Evolutionary conservation across 1,140 invertebrate genomes (phyloP), one percentile per base, ranked within the genome.

Genomic region (Ptiloglossa arizonensis): DNA sequence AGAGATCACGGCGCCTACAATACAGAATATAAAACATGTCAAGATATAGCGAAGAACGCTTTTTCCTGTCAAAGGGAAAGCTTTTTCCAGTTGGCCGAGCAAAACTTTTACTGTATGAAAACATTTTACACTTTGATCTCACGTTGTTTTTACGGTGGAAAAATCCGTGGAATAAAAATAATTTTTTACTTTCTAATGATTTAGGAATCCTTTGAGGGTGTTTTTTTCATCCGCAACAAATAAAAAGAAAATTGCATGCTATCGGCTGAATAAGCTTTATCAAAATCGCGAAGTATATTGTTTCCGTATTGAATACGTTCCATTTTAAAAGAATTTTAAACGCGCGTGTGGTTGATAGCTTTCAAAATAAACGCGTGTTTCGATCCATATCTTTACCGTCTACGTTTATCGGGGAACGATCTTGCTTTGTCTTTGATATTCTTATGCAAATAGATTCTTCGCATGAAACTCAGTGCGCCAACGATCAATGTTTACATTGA

Each of bases 401-500:
- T 1, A 15, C 0, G 22, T 29, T 17, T 44, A 1, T 27, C 4
- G 8, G 11, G n/a, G 11, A 50, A 29, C 22, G 22, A 52, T 50
- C 29, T 13, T n/a, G 5, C 1, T 6, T 4, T 1, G 17, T 0
- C 3, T 50, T 24, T 24, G 44, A 15, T 52, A 52, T 41, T 22
- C 24, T 35, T 54, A 35, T 2, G 15, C 44, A 66, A 74, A 66
- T 73, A 73, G 50, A 73, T 74, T 66, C 60, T 46, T 24, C 1
- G 24, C 13, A 24, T 3, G 48, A 56, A 64, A 44, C 48, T 9
- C 11, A 2, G n/a, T 27, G 19, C 27, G 15, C 24, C 4, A 2
- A 4, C 73, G 52, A 75, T 75, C 73, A n/a, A 59, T 59, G 29
- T 13, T 52, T 59, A 46, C 29, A 15, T 57, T 56, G 59, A 75